Evolutionary conservation across 2,888 invertebrate species (phyloP).

Genomic region (Campaea margaritaria): DNA sequence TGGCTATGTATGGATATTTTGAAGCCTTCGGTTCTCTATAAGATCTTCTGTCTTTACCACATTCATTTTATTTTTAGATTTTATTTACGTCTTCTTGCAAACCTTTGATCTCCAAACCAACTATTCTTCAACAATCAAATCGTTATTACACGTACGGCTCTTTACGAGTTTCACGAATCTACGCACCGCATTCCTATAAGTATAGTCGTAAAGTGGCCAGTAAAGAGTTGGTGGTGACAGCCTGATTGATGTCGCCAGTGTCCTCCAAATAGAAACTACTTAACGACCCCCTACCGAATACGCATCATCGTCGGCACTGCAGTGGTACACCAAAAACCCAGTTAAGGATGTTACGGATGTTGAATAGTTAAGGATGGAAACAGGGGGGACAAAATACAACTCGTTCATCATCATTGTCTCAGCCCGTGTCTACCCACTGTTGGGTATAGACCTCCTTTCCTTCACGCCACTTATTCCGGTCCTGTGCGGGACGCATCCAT

Average conservation of each 20-base stretch:
- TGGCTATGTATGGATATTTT: constrained; percentile 12
- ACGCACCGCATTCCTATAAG: constrained; percentile 26
- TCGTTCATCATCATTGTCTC: no score
- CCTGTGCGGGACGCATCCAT: no score
- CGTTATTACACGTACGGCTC: constrained; percentile 1
- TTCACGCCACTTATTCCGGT: no score
- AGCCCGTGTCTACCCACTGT: no score
- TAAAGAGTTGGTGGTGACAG: constrained; percentile 41
- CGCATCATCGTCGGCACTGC: not conserved
- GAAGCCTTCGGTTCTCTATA: not conserved
- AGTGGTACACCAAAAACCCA: no score
- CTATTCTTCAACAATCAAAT: constrained; percentile 3
- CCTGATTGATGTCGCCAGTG: constrained; percentile 40
- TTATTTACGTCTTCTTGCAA: not conserved
- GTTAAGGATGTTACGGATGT: no score
- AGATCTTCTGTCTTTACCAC: not conserved
- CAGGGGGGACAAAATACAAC: no score
- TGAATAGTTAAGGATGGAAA: no score
- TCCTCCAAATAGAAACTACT: constrained; percentile 20
- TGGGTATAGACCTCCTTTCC: no score
- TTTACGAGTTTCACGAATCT: constrained; percentile 22
- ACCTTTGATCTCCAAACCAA: not conserved
- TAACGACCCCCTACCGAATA: not conserved
- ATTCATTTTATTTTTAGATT: not conserved
- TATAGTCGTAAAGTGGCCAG: constrained; percentile 37